Evolutionary conservation across 2,113 vertebrate genomes (phyloP), one percentile per base, ranked within the genome.

Genomic region (Rattus norvegicus): DNA sequence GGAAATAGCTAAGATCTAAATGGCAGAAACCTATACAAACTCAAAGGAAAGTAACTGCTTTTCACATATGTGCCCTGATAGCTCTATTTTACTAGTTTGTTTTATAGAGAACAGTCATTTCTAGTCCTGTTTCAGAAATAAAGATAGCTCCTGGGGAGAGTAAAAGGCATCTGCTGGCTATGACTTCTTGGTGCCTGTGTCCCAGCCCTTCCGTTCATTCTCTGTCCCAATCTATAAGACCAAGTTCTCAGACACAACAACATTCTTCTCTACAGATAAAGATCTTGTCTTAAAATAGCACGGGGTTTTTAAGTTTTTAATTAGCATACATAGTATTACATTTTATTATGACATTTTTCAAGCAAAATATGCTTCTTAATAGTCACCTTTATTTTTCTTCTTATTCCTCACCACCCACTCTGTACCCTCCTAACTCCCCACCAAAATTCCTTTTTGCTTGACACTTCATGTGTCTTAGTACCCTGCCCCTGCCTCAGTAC

Each of bases 1-100:
- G 10, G 65, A 89, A 84, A 87, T n/a, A 67, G 39, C 22, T 86
- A 67, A 33, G 33, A 80, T 52, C 65, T 63, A 52, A 81, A 61
- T 63, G 70, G 30, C 28, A 91, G 43, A 85, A 92, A 96, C 80
- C 70, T 26, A 85, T 11, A 90, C 14, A 92, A 61, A 59, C 67
- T n/a, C 19, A 85, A 83, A 28, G 33, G 7, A 92, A 70, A 96
- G 20, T 56, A 47, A 19, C 43, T 75, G 56, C 56, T 92, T 76
- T 75, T 19, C 9, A 91, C 81, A 49, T 90, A 73, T 63, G 84
- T 93, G 69, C 3, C 36, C 85, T 1, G 2, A 56, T 30, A 26
- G 2, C 26, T 92, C 22, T 69, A 54, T 93, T 90, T 91, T 14
- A 47, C 24, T 12, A 26, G 3, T 0, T 75, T 19, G 28, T 36